Percentiles rank a stretch among this genome's conserved stretches.
These are phyloP conservation scores for Calephelis perditalis DNA, from an alignment of 2,888 invertebrate species.

Conservation along the genomic window DNA sequence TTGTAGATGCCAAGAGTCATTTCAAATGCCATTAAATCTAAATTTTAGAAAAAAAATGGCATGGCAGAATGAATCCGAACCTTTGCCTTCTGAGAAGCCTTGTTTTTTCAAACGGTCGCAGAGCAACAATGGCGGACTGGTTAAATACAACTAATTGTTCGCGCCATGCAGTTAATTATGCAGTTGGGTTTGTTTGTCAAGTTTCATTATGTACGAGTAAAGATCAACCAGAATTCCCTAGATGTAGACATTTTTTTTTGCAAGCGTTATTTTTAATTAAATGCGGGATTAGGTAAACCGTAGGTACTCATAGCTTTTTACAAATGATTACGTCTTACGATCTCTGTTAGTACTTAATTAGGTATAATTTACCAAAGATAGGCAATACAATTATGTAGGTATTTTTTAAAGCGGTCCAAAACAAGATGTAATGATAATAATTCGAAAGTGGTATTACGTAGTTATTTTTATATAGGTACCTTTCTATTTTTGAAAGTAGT, in stretches of 20 bases:
- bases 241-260: conserved; percentile 4
- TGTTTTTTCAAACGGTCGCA: conserved; percentile 41
- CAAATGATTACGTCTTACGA: no score
- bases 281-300: no score
- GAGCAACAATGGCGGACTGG: conserved; percentile 57
- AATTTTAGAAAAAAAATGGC: conserved; percentile 56
- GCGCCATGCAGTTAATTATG: conserved; percentile 54
- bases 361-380: no score
- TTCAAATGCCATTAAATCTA: conserved; percentile 54
- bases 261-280: conserved; percentile 4
- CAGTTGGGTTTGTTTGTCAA: conserved; percentile 50
- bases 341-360: no score
- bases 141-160: conserved; percentile 63
- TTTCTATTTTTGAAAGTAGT: no score
- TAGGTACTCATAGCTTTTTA: no score
- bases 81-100: conserved; percentile 66
- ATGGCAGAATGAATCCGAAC: conserved; percentile 46
- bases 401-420: no score
- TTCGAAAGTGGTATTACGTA: no score
- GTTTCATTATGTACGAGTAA: conserved; percentile 2
- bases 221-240: conserved; percentile 40
- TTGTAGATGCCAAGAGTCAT: conserved; percentile 10
- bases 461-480: no score
- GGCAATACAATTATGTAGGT: no score
- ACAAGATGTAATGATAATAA: no score